Evolutionary conservation across 30 jellyfish, hydroid and myxozoan genomes (phyloP), one percentile per base, ranked within the genome.

Genomic region (Clytia hemisphaerica): DNA sequence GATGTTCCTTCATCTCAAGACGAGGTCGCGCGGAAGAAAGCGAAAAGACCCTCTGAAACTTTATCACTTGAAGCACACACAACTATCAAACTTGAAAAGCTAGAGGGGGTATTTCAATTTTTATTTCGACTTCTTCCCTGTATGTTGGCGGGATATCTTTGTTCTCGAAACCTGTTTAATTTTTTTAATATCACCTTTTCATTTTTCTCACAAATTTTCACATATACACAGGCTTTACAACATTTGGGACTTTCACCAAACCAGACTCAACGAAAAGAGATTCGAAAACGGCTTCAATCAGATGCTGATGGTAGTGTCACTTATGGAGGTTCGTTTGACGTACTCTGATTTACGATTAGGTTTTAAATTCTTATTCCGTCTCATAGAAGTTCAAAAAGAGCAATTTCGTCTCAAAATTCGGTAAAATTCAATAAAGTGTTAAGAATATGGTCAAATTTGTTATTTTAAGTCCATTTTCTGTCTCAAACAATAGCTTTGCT

Each of bases 241-340:
- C 78, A 84, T 74, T 86, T 84, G 27, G 95, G 95, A 2, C 71
- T 25, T 37, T 68, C 66, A 12, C 67, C 84, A 42, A 53, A 82
- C 3, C 81, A 75, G 42, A 45, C 66, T n/a, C 61, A 84, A 57
- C 58, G 71, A 18, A 64, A 34, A 16, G 79, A 72, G 27, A 59
- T 84, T 44, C 72, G 87, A 26, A 19, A 15, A 25, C 67, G 65
- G 22, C 51, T 84, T 6, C 26, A 59, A 47, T 27, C 58, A 14
- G 83, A 84, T 57, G 37, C 24, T 10, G 61, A 25, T 67, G 92
- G 92, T 22, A 49, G 49, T 22, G 92, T 84, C 10, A 29, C 78
- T 3, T 84, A 84, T 50, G 95, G 95, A 84, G 95, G 95, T 76
- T 21, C 36, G n/a, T 7, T 10, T 7, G n/a, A n/a, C n/a, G n/a